Evolutionary conservation across 1,140 invertebrate species (phyloP), one percentile per base, ranked within the genome.

Genomic region (Sinonovacula constricta): DNA sequence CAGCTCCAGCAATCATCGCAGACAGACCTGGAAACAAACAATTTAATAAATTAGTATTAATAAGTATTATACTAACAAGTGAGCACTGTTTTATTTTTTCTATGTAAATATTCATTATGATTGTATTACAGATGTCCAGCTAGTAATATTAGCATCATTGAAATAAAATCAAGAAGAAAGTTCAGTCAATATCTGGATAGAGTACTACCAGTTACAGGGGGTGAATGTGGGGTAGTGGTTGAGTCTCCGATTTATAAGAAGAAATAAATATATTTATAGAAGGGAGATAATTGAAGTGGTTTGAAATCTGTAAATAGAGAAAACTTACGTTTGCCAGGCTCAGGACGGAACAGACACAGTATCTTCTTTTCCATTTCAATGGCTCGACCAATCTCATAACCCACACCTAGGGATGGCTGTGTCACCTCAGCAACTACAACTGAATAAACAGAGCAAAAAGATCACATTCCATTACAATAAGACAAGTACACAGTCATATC

Each of bases 401-500:
- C 90, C 15, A 91, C 90, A 57, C 90, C 90, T 15, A 91, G 80
- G 10, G 90, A 91, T 14, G 89, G 85, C 66, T 89, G 87, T 12
- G 90, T 91, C 3, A 90, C 89, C 79, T 91, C 90, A 10, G 90
- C 90, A 30, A 91, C 85, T 3, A 91, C 77, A 60, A 74, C 88
- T 88, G 81, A 26, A 85, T 76, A 66, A 60, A 79, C 49, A 70
- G 63, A 77, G n/a, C 12, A 51, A n/a, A n/a, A n/a, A n/a, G n/a
- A n/a, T n/a, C n/a, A n/a, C n/a, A n/a, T n/a, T n/a, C n/a, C n/a
- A n/a, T n/a, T n/a, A n/a, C n/a, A n/a, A n/a, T n/a, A n/a, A n/a
- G n/a, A n/a, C n/a, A n/a, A n/a, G n/a, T n/a, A n/a, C n/a, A n/a
- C n/a, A n/a, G n/a, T n/a, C n/a, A n/a, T n/a, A n/a, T n/a, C n/a